phyloP scores from a whole-genome alignment of 2,113 vertebrate species.

The Perca flavescens region DNA sequence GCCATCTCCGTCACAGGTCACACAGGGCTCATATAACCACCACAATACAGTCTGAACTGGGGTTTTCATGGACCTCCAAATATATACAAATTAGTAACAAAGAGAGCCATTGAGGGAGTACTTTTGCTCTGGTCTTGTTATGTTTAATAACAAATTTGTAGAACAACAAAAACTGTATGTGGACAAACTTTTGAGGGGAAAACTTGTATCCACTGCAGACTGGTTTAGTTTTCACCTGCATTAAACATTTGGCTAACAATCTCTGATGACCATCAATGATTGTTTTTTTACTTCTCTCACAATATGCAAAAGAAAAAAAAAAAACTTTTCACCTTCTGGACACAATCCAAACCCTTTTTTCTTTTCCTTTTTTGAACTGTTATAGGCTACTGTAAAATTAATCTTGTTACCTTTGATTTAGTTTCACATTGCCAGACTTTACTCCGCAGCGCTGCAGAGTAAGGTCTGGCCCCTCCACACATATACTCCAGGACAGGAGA shows the following conservation, averaged over 20 bases:
- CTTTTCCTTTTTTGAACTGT: too few relatives aligned
- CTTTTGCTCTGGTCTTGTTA: background rate
- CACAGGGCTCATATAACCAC: slow-evolving; percentile 2
- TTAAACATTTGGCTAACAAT: background rate
- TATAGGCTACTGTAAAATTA: too few relatives aligned
- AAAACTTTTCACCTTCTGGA: background rate
- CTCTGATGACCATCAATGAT: background rate
- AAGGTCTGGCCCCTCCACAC: too few relatives aligned
- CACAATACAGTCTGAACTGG: background rate
- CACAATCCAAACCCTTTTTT: background rate
- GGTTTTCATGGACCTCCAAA: background rate
- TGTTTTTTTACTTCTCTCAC: background rate
- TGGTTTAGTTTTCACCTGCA: too few relatives aligned
- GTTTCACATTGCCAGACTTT: too few relatives aligned
- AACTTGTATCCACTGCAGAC: background rate
- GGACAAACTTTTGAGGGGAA: background rate
- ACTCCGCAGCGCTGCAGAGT: too few relatives aligned
- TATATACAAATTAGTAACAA: slow-evolving; percentile 4
- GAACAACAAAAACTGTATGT: background rate
- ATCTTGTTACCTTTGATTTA: too few relatives aligned
- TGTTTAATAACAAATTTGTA: background rate
- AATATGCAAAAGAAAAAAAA: background rate
- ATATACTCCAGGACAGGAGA: too few relatives aligned
- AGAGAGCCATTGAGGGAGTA: background rate
- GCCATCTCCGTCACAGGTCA: slow-evolving; percentile 34